phyloP scores from a whole-genome alignment of 1,140 invertebrate species.

The Venustaconcha ellipsiformis region DNA sequence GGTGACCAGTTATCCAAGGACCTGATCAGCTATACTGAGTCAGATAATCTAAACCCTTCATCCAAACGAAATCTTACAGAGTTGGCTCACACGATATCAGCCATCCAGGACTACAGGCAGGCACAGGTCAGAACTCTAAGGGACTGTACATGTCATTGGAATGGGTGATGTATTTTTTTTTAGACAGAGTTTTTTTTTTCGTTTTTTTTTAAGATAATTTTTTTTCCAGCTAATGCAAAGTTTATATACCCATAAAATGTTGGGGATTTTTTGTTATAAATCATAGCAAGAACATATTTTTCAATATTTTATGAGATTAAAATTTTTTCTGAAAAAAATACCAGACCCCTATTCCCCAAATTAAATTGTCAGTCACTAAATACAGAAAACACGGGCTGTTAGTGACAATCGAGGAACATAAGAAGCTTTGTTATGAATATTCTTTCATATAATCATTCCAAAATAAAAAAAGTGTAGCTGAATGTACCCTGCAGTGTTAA shows the following conservation, averaged over 20 bases:
- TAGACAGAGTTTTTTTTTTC: background rate
- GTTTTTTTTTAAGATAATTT: background rate
- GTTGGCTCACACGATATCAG: conserved; percentile 60
- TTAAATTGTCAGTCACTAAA: no score
- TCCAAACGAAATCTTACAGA: conserved; percentile 48
- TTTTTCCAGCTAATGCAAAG: background rate
- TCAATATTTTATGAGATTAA: background rate
- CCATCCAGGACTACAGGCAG: conserved; percentile 65
- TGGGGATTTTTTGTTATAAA: background rate
- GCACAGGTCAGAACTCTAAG: conserved; percentile 48
- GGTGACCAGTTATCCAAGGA: conserved; percentile 60
- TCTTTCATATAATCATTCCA: no score
- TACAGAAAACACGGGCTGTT: no score
- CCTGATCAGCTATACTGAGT: conserved; percentile 55
- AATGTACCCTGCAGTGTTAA: no score
- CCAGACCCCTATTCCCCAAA: no score
- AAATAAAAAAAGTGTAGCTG: no score
- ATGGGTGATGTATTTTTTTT: background rate
- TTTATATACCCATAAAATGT: background rate
- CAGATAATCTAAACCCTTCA: conserved; percentile 57
- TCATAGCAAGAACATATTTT: background rate
- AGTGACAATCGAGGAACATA: no score
- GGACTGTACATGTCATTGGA: background rate
- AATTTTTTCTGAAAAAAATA: no score
- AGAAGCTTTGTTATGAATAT: no score